Conservation (phyloP, 2,113 vertebrate species). For the Rhinopomastus cyanomelas region DNA sequence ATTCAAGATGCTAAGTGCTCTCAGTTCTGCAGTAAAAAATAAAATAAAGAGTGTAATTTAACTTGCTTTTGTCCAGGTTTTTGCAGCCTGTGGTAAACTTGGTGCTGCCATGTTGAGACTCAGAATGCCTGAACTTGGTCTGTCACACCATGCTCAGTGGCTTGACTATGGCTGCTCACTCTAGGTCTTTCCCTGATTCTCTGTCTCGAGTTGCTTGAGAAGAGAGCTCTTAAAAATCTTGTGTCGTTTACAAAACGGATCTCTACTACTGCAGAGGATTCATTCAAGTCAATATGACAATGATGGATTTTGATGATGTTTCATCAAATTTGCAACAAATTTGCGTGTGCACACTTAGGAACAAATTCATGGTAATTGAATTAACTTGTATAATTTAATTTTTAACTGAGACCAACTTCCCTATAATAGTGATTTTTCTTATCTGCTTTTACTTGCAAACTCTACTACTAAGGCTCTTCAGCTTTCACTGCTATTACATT, state of each 20-base stretch:
- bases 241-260: background rate
- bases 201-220: background rate
- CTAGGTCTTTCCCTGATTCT: background rate
- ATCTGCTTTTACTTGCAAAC: background rate
- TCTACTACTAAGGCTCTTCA: background rate
- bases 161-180: background rate
- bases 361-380: conserved; percentile 9
- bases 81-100: background rate
- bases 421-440: background rate
- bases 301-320: background rate
- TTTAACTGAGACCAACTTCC: conserved; percentile 5
- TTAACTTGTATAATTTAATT: background rate
- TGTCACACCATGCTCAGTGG: background rate
- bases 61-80: background rate
- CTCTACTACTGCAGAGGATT: background rate
- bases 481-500: background rate
- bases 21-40: background rate
- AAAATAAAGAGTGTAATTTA: background rate
- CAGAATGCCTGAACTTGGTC: background rate
- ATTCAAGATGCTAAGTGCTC: background rate
- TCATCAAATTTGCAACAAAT: background rate
- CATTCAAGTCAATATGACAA: background rate
- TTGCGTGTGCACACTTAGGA: background rate
- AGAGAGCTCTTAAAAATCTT: background rate
- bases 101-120: background rate